A percentile compares a stretch with the other conserved stretches of the same genome.
phyloP scores from a whole-genome alignment of 2,113 vertebrate species.

The Hepsetus odoe region DNA sequence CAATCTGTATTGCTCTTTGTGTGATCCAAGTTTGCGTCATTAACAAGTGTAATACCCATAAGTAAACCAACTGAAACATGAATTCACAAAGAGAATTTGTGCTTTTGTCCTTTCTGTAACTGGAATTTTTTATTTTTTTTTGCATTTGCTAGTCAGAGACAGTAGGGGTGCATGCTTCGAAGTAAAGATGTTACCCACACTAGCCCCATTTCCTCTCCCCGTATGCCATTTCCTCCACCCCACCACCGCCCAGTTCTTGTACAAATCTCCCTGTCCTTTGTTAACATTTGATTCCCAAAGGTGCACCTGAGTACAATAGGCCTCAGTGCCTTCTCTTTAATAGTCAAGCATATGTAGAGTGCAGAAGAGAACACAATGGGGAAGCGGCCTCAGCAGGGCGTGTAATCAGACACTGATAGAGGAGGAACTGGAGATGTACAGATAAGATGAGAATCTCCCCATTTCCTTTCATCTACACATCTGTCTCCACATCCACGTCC shows the following conservation, averaged over 20 bases:
- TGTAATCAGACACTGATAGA: constrained; percentile 47
- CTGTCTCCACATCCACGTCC: constrained; percentile 23
- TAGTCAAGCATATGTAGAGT: constrained; percentile 61
- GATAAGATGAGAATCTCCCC: constrained; percentile 50
- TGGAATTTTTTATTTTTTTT: background rate
- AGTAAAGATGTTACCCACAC: constrained; percentile 60
- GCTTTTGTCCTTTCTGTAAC: background rate
- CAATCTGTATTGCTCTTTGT: background rate
- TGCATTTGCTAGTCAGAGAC: constrained; percentile 16
- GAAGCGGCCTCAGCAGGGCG: constrained; percentile 16
- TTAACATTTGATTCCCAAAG: constrained; percentile 70
- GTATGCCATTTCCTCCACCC: background rate
- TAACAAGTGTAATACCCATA: constrained; percentile 10
- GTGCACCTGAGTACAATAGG: constrained; percentile 49
- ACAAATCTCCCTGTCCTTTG: constrained; percentile 56
- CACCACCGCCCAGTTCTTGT: constrained; percentile 19
- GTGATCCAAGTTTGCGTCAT: constrained; percentile 11
- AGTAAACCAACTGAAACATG: background rate
- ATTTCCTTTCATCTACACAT: constrained; percentile 33
- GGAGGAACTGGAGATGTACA: constrained; percentile 38
- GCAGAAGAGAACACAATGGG: constrained; percentile 19
- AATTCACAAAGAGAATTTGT: background rate
- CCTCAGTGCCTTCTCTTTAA: constrained; percentile 44
- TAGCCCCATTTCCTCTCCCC: background rate
- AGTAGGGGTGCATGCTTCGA: constrained; percentile 56